These are phyloP conservation scores for Lithophane leautieri DNA, from an alignment of 2,888 invertebrate species.

Conservation along the genomic window DNA sequence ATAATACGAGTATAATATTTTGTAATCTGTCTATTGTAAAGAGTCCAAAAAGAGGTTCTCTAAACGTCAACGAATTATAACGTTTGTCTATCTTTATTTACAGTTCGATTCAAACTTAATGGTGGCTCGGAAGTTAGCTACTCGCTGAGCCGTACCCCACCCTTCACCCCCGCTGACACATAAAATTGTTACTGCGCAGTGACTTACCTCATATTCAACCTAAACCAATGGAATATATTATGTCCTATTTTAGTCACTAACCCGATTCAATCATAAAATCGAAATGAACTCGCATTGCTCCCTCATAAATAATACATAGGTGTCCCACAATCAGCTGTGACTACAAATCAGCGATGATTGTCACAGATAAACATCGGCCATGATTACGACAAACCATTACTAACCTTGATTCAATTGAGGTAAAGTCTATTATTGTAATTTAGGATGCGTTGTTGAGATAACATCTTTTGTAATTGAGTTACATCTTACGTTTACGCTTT, in stretches of 20 bases:
- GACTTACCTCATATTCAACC: no score
- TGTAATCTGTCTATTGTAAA: no score
- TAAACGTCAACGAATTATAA: no score
- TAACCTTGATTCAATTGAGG: conserved; percentile 64
- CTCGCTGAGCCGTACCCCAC: no score
- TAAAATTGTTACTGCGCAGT: no score
- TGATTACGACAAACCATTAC: conserved; percentile 65
- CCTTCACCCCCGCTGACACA: no score
- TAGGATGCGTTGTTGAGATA: conserved; percentile 37
- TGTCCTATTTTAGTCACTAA: conserved; percentile 13
- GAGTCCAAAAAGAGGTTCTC: no score
- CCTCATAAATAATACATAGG: conserved; percentile 61
- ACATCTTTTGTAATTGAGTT: conserved; percentile 44
- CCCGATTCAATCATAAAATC: conserved; percentile 26
- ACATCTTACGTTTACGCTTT: background rate
- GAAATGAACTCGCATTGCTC: conserved; percentile 20
- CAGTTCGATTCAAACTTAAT: no score
- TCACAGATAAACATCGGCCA: conserved; percentile 57
- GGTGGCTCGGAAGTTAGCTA: no score
- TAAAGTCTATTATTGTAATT: conserved; percentile 53
- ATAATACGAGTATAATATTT: no score
- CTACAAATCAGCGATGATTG: conserved; percentile 56
- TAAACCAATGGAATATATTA: no score
- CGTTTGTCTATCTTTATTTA: no score
- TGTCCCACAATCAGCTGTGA: conserved; percentile 48